phyloP scores from a whole-genome alignment of 64 coral and sea anemone genomes.

The Catalaphyllia jardinei region DNA sequence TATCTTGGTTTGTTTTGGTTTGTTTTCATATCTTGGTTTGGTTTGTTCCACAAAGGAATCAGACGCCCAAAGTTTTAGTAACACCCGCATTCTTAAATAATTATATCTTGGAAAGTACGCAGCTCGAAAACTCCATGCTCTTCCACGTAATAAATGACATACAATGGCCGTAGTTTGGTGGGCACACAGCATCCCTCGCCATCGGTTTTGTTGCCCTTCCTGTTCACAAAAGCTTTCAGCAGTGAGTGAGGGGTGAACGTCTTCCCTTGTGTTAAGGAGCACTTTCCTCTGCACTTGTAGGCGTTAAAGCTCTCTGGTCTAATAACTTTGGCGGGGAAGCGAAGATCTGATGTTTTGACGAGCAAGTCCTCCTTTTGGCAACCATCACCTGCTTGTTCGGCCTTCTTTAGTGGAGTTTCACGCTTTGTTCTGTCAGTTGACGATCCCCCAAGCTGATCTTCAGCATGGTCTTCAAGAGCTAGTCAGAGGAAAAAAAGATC shows the following conservation, averaged over 20 bases:
- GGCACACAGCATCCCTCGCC: not conserved
- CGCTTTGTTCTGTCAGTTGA: too few relatives aligned
- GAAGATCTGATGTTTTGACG: not conserved
- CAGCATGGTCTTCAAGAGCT: not conserved
- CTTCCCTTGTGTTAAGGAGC: not conserved
- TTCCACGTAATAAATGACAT: not conserved
- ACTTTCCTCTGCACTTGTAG: not conserved
- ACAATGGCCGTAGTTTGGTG: not conserved
- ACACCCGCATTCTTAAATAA: slow-evolving; percentile 6
- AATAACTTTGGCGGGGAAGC: not conserved
- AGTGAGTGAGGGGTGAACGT: not conserved
- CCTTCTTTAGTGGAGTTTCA: not conserved
- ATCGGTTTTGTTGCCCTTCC: not conserved
- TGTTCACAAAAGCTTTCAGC: not conserved
- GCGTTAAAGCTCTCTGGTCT: not conserved
- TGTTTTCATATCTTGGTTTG: too few relatives aligned
- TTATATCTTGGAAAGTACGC: not conserved
- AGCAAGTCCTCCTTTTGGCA: slow-evolving; percentile 16
- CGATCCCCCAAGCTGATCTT: not conserved
- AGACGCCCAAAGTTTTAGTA: not conserved
- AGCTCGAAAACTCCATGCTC: not conserved
- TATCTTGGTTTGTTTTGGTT: too few relatives aligned
- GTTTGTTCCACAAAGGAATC: too few relatives aligned
- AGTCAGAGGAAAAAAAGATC: not conserved
- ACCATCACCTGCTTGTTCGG: not conserved